A percentile compares a stretch with the other conserved stretches of the same genome.
phyloP scores from a whole-genome alignment of 2,888 invertebrate genomes.

The Hecatera dysodea region DNA sequence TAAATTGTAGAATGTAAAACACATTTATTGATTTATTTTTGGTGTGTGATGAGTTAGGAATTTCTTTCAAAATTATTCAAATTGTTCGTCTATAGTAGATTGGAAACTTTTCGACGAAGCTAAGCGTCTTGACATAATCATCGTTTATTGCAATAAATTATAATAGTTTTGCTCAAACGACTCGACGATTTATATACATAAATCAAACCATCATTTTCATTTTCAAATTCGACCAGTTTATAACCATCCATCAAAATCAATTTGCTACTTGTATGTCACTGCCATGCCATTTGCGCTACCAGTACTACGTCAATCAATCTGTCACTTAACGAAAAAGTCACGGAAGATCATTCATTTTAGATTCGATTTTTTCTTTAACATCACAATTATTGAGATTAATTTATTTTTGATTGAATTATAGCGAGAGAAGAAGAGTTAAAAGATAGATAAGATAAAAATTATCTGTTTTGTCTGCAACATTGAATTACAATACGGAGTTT shows the following conservation, averaged over 20 bases:
- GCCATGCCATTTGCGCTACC: neutral
- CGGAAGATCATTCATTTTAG: neutral
- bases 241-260: conserved; percentile 37
- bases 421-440: no score
- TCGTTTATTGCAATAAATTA: neutral
- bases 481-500: no score
- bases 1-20: no score
- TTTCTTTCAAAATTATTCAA: no score
- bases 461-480: no score
- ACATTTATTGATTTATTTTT: no score
- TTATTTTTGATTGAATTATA: no score
- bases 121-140: neutral
- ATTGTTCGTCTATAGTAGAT: no score
- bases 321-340: neutral
- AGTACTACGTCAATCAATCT: conserved; percentile 12
- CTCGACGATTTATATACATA: conserved; percentile 5
- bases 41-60: no score
- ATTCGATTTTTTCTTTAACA: neutral
- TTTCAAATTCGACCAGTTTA: conserved; percentile 32
- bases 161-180: neutral
- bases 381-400: no score
- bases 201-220: conserved; percentile 9
- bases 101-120: no score
- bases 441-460: no score
- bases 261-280: conserved; percentile 36